These are phyloP conservation scores for Melieria omissa DNA, from an alignment of 2,888 invertebrate species.

Conservation along the genomic window DNA sequence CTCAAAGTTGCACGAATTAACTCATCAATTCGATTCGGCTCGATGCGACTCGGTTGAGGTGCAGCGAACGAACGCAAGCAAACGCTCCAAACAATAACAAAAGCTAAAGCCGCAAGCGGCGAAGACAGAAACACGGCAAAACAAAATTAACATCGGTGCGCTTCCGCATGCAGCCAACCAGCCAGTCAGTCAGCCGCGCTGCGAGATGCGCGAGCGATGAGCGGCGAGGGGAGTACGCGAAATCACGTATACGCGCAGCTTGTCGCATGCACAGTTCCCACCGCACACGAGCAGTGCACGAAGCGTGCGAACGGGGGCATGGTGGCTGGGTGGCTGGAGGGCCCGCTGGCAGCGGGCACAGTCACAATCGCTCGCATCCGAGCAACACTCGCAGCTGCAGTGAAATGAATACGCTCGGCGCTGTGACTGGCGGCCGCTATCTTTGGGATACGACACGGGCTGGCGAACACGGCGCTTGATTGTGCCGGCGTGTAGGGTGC, in stretches of 20 bases:
- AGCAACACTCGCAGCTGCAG: not conserved
- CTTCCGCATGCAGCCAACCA: constrained; percentile 27
- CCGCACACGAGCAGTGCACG: constrained; percentile 10
- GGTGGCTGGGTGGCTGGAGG: not conserved
- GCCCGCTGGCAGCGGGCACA: not conserved
- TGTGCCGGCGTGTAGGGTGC: no score
- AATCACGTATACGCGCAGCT: constrained; percentile 26
- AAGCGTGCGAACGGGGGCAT: constrained; percentile 19
- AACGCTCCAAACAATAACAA: constrained; percentile 3
- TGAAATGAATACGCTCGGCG: no score
- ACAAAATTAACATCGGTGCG: constrained; percentile 28
- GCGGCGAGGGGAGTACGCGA: constrained; percentile 1
- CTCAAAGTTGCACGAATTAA: no score
- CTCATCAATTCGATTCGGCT: no score
- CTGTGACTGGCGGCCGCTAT: no score
- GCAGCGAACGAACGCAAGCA: not conserved
- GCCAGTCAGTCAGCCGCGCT: not conserved
- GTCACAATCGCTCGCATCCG: not conserved
- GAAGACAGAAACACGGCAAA: constrained; percentile 1
- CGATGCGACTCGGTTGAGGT: no score
- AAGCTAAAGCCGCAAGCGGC: constrained; percentile 10
- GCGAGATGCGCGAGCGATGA: constrained; percentile 5
- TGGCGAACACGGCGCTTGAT: no score
- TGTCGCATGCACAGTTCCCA: not conserved
- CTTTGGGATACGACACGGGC: no score